Percentiles rank a stretch among this genome's conserved stretches.
These are phyloP conservation scores for Aethes cnicana DNA, from an alignment of 2,888 invertebrate genomes.

Conservation along the genomic window DNA sequence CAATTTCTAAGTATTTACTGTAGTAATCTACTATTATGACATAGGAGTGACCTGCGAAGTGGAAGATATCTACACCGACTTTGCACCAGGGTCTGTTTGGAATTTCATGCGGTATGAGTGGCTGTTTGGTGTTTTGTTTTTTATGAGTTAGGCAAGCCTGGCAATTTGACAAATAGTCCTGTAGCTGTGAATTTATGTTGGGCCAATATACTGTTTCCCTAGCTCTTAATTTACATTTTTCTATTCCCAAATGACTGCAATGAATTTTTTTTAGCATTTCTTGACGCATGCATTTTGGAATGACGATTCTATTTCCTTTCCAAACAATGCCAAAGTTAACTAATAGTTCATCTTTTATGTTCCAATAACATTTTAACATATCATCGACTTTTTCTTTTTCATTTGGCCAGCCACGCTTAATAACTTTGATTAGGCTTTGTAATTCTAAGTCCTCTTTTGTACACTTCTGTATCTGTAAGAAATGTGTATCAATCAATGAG, in stretches of 20 bases:
- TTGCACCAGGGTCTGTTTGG: not conserved
- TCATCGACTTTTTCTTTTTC: slow-evolving; percentile 18
- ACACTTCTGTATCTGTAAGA: slow-evolving; percentile 16
- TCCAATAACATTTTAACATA: slow-evolving; percentile 22
- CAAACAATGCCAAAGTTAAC: slow-evolving; percentile 21
- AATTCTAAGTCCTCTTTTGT: slow-evolving; percentile 23
- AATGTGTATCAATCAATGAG: slow-evolving; percentile 16
- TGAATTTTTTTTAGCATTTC: slow-evolving; percentile 23
- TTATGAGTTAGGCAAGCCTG: not conserved
- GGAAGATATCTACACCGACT: not conserved
- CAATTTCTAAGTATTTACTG: slow-evolving; percentile 25
- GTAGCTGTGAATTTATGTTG: not conserved
- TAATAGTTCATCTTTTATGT: slow-evolving; percentile 27
- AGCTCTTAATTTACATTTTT: not conserved
- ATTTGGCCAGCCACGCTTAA: slow-evolving; percentile 27
- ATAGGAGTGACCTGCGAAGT: not conserved
- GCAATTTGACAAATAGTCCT: not conserved
- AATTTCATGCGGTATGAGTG: not conserved
- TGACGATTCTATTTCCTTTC: slow-evolving; percentile 25
- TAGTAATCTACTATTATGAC: slow-evolving; percentile 25
- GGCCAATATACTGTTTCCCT: not conserved
- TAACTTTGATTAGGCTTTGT: slow-evolving; percentile 16
- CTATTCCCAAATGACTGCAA: not conserved
- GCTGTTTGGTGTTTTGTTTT: not conserved
- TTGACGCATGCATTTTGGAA: slow-evolving; percentile 25